Base-by-base conservation (phyloP, 2,113 vertebrate species). In the Cricetomys ansorgei region DNA sequence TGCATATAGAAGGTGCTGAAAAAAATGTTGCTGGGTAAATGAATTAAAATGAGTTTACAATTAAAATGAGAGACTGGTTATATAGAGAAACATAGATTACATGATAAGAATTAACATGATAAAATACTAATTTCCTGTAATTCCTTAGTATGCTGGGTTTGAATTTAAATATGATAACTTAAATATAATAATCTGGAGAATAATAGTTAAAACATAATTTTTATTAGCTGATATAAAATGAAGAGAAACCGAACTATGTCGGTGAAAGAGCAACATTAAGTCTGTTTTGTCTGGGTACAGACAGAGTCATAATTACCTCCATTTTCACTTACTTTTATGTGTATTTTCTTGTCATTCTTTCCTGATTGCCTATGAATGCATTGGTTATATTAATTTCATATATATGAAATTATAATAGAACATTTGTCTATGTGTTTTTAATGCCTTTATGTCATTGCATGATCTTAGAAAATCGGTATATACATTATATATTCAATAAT, bases 251-350 rank as follows among this genome's bases (percentile, higher is more conserved):
- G 45, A 93, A 79, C 45, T 67, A 29, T 73, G 19, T 37, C 48
- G 4, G 10, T 73, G 3, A 75, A 95, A 91, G 5, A 83, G 4
- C 11, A 91, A 70, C 10, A 55, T 17, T 17, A 62, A 19, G 7
- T 1, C 6, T 92, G 40, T 13, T 72, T 73, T 92, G 6, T 90
- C n/a, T 81, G 72, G 3, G 5, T 89, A 1, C 3, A 92, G 25
- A 62, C 59, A 75, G 64, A 45, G 48, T 48, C 83, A 92, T 29
- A 83, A 95, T 96, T 92, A 92, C 31, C 7, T 92, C 25, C n/a
- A 90, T n/a, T 96, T 95, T 88, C 72, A 88, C 21, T 89, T 85
- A 80, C 40, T 94, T 91, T 91, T 65, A 90, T 84, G 84, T 29
- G 0, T 43, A 88, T 85, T 97, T 90, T 73, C 48, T 88, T 88